Evolutionary conservation across 2,113 vertebrate genomes (phyloP).

Genomic region (Crotalus tigris): DNA sequence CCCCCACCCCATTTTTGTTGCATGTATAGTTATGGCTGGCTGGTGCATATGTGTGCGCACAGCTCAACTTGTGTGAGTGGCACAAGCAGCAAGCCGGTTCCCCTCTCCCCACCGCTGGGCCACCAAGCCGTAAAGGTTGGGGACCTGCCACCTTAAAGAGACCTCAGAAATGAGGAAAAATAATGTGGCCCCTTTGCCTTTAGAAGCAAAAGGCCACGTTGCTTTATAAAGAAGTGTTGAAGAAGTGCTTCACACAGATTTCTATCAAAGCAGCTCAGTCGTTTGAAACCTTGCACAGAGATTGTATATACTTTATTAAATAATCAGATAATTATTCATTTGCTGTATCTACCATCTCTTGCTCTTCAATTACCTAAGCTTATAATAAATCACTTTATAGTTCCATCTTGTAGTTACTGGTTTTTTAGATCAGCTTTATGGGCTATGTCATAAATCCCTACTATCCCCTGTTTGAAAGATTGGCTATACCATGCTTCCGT

Average conservation of each 20-base stretch:
- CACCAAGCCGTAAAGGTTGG: neutral
- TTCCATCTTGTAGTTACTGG: neutral
- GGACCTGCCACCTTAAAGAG: neutral
- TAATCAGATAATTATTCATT: neutral
- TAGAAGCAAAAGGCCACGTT: neutral
- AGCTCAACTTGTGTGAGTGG: neutral
- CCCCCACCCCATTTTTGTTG: neutral
- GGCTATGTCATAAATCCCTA: neutral
- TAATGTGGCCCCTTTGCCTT: neutral
- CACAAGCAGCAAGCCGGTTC: neutral
- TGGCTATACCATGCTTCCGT: neutral
- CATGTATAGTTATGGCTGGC: neutral
- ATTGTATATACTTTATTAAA: neutral
- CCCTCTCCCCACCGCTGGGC: neutral
- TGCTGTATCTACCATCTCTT: neutral
- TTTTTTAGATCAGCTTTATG: neutral
- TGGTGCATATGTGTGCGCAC: neutral
- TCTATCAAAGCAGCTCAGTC: neutral
- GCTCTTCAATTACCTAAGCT: neutral
- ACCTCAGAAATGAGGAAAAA: neutral
- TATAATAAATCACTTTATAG: neutral
- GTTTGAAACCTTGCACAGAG: neutral
- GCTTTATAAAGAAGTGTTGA: neutral
- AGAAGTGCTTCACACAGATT: neutral
- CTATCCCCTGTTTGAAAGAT: neutral